Conservation (phyloP, 2,797 vertebrate species). For the Chaetodon trifasciatus region DNA sequence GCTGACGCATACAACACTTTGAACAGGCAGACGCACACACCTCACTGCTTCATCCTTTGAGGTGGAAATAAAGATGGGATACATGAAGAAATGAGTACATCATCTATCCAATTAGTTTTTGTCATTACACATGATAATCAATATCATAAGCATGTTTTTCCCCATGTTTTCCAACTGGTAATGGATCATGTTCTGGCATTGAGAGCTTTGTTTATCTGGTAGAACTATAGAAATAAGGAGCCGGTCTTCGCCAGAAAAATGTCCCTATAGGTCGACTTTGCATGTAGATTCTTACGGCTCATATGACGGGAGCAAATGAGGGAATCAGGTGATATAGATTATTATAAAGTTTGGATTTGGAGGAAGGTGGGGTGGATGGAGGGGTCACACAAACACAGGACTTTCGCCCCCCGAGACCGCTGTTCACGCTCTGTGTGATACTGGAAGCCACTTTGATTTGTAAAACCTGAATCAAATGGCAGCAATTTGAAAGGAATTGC, state of each 20-base stretch:
- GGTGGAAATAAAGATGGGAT: neutral
- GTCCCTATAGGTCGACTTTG: no score
- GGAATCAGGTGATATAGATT: no score
- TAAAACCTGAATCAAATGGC: neutral
- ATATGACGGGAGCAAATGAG: no score
- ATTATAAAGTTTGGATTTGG: no score
- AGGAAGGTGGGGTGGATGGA: no score
- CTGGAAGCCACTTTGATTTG: neutral
- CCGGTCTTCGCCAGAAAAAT: no score
- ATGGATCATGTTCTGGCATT: neutral
- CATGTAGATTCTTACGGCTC: no score
- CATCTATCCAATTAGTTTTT: slow-evolving; percentile 7
- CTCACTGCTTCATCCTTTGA: neutral
- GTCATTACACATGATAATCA: slow-evolving; percentile 9
- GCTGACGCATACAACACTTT: neutral
- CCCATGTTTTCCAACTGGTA: neutral
- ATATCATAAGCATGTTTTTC: neutral
- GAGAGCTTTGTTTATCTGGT: slow-evolving; percentile 7
- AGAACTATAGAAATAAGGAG: neutral
- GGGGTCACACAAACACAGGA: no score
- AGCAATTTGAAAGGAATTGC: slow-evolving; percentile 31
- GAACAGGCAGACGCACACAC: neutral
- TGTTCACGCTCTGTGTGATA: no score
- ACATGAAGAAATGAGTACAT: neutral
- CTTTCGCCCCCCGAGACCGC: no score